These are phyloP conservation scores for Trichonephila clavipes DNA, from an alignment of 1,140 invertebrate genomes.

Conservation along the genomic window DNA sequence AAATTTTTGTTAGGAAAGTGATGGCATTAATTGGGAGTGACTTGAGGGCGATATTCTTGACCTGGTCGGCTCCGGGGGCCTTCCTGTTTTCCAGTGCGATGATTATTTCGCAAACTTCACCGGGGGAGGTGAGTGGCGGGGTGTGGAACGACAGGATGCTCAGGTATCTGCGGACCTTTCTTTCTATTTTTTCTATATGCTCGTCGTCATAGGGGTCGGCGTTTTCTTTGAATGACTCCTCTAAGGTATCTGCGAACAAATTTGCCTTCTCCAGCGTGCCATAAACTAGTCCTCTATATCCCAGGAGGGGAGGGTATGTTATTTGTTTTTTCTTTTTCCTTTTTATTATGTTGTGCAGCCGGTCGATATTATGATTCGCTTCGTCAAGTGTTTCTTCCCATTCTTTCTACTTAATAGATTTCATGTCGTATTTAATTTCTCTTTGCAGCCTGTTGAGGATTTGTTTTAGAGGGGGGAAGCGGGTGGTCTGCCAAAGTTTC, in stretches of 20 bases:
- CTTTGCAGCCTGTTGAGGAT: too few relatives aligned
- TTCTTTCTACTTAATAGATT: background rate
- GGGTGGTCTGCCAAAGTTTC: too few relatives aligned
- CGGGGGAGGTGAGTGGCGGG: too few relatives aligned
- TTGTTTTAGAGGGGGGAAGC: too few relatives aligned
- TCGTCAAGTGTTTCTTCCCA: background rate
- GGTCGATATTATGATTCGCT: background rate
- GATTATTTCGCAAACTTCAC: background rate
- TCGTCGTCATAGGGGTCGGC: background rate
- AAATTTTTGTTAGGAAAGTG: too few relatives aligned
- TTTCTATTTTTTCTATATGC: background rate
- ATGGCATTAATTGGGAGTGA: too few relatives aligned
- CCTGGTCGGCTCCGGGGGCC: background rate
- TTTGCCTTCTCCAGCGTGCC: too few relatives aligned
- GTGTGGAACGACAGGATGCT: rapidly evolving
- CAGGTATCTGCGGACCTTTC: rapidly evolving
- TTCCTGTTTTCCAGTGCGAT: background rate
- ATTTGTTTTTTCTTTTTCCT: background rate
- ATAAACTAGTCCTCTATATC: too few relatives aligned
- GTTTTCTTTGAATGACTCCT: too few relatives aligned
- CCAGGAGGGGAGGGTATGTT: background rate
- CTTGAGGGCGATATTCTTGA: too few relatives aligned
- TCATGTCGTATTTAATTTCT: background rate
- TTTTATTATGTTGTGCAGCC: background rate
- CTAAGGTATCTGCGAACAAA: too few relatives aligned